phyloP scores from a whole-genome alignment of 92 coral and sea anemone genomes.

The Parazoanthus swiftii region DNA sequence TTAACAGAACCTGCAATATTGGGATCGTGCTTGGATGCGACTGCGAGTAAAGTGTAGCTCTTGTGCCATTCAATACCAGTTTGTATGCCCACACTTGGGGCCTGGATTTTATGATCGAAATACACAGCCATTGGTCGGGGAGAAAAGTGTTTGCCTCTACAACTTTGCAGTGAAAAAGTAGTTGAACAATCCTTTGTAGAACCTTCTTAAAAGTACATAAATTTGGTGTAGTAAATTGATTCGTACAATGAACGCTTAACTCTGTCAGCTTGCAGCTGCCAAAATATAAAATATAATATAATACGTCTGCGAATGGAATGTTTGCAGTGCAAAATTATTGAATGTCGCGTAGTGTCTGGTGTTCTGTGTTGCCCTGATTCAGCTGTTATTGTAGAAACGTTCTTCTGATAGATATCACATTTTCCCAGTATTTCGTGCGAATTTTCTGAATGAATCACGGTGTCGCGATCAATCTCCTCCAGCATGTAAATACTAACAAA shows the following conservation, averaged over 20 bases:
- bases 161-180: too few relatives aligned
- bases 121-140: conserved; percentile 83
- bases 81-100: conserved; percentile 80
- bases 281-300: not conserved
- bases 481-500: conserved; percentile 57
- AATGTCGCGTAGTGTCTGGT: not conserved
- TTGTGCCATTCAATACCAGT: conserved; percentile 95
- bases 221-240: not conserved
- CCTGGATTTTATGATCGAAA: conserved; percentile 95
- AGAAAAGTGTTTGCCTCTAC: not conserved
- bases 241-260: not conserved
- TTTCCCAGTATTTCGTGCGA: not conserved
- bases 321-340: not conserved
- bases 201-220: not conserved
- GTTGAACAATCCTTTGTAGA: not conserved
- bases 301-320: not conserved
- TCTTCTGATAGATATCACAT: not conserved
- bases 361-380: not conserved
- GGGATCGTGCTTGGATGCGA: conserved; percentile 89
- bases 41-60: conserved; percentile 86
- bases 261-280: not conserved
- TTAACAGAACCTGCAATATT: conserved; percentile 91
- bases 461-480: conserved; percentile 14
- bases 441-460: conserved; percentile 9
- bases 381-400: not conserved